Evolutionary conservation across 2,888 invertebrate species (phyloP), one percentile per base, ranked within the genome.

Genomic region (Charanyca ferruginea): DNA sequence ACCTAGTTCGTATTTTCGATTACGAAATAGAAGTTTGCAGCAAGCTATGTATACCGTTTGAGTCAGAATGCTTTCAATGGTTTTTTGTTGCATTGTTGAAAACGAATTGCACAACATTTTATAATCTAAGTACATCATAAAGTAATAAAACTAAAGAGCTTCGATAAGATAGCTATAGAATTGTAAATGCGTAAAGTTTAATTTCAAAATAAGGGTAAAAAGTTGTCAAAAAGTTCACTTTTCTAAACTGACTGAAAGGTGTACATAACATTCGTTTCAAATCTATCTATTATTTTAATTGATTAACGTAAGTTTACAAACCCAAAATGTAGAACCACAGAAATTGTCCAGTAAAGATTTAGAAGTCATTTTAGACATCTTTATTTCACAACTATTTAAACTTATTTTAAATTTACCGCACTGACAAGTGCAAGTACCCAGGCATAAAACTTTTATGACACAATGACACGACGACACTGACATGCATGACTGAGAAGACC

Each of bases 301-400:
- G 6, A 20, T 4, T 47, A 79, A 80, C 20, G 18, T 6, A 61
- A 25, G 13, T 44, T 42, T 64, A 78, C 97, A 97, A 96, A 98
- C 98, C 98, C 98, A 98, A 96, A 98, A 98, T 87, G 93, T 91
- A 55, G 97, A 96, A 73, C 97, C 97, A 90, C 98, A 98, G 95
- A 97, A 98, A 78, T 96, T 93, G 91, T 97, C 97, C 96, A 97
- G 96, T 76, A 96, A 91, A 85, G 96, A 95, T 89, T 94, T 91
- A 7, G 3, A 44, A 28, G 45, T 35, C 70, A 81, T 79, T 42
- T 18, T 47, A 53, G 23, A 1, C 11, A 48, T 8, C 45, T 23
- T 8, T 41, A 47, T 35, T 64, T 45, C 22, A 32, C 18, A 57
- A 72, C 9, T 49, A 47, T 38, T 22, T 48, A 16, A 48, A 55